Evolutionary conservation across 2,888 invertebrate species (phyloP).

Genomic region (Harpalus rubripes): DNA sequence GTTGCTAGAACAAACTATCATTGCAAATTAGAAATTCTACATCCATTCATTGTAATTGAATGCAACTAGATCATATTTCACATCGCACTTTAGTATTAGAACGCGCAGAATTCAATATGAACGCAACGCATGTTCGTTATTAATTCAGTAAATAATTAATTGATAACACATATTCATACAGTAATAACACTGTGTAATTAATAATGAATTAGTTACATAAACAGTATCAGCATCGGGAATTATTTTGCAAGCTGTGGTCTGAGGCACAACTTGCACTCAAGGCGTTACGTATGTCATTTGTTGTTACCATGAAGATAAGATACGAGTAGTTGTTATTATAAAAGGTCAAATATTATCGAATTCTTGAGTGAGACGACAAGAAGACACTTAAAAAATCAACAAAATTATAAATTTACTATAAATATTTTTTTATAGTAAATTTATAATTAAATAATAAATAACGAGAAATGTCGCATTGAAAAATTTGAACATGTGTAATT

Average conservation of each 20-base stretch:
- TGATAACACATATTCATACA: slow-evolving; percentile 8
- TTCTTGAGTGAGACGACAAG: no score
- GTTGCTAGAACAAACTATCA: not conserved
- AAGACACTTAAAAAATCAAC: no score
- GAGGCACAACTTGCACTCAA: no score
- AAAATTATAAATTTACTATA: no score
- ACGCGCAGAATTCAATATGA: not conserved
- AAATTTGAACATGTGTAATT: no score
- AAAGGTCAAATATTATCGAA: no score
- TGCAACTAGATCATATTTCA: not conserved
- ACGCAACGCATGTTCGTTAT: not conserved
- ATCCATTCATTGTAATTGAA: not conserved
- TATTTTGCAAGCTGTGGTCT: not conserved
- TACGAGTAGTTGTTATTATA: no score
- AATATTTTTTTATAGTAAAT: no score
- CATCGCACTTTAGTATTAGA: not conserved
- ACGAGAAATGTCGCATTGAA: no score
- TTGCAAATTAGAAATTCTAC: not conserved
- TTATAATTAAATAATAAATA: no score
- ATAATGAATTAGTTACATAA: slow-evolving; percentile 14
- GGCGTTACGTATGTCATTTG: no score
- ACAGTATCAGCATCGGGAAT: not conserved
- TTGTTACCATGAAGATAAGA: no score
- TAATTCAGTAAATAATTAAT: slow-evolving; percentile 18
- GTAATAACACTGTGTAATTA: slow-evolving; percentile 13